Base-by-base conservation (phyloP, 2,888 invertebrate species). In the Tipula lateralis region DNA sequence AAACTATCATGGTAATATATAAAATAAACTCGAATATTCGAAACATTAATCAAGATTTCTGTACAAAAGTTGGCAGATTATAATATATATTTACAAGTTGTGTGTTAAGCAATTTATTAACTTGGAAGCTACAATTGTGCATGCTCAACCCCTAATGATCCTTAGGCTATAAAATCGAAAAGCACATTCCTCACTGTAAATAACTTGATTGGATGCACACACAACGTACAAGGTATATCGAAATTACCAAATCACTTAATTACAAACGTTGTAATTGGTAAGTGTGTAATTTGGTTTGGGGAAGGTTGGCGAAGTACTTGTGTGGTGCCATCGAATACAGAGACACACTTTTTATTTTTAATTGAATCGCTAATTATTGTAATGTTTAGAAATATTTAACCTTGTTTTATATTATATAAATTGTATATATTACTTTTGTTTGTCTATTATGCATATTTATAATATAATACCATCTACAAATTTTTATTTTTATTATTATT, bases 391-490 rank as follows among this genome's bases (percentile, higher is more conserved):
- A 66, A 66, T 24, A 66, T 66, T 50, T 66, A 66, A 66, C 66
- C 66, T 66, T 66, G 66, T 66, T 66, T 66, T 66, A 66, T 66
- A 66, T 66, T 66, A 66, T 66, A 66, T 66, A 66, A 66, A 66
- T 66, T 66, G 66, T 66, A 66, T 66, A 66, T 66, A 66, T 66
- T 66, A 66, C 24, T 66, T 66, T 66, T 66, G 66, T 66, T 66
- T 66, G 66, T 66, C 66, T 66, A 66, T n/a, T 66, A 66, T 66
- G 66, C 66, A 66, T 66, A 66, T 66, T 24, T 66, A 24, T 66
- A 24, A 13, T 13, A 39, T 39, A 7, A 24, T 66, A 66, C 66
- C 66, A 66, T 66, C 66, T 66, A 66, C 66, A 66, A 66, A 66
- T 9, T 66, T 66, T 24, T 66, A 6, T 44, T 3, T 44, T n/a